These are phyloP conservation scores for Myopa tessellatipennis DNA, from an alignment of 2,888 invertebrate species.

Conservation along the genomic window DNA sequence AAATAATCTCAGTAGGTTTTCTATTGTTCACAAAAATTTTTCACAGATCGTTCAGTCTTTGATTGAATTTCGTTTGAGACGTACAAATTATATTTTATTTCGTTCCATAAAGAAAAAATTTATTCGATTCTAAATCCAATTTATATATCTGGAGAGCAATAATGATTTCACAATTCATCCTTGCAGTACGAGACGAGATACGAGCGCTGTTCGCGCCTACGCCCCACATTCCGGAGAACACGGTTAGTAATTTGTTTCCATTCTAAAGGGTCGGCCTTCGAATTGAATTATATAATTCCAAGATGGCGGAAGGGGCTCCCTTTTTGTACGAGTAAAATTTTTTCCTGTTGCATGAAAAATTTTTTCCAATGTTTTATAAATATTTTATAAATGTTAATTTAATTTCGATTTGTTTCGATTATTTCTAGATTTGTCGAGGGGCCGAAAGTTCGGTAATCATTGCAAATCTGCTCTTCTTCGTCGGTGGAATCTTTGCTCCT, in stretches of 20 bases:
- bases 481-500: constrained; percentile 6
- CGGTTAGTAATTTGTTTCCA: background rate
- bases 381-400: background rate
- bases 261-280: background rate
- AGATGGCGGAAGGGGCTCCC: no score
- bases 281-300: no score
- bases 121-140: no score
- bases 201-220: constrained; percentile 38
- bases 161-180: constrained; percentile 43
- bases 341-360: no score
- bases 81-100: background rate
- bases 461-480: constrained; percentile 7
- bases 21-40: no score
- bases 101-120: background rate
- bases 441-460: background rate
- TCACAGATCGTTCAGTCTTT: background rate
- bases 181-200: constrained; percentile 30
- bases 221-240: background rate
- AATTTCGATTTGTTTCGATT: background rate
- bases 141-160: background rate
- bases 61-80: background rate
- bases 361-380: background rate
- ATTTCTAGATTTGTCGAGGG: background rate
- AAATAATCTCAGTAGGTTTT: no score
- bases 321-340: no score